Percentiles rank a stretch among this genome's conserved stretches.
Conservation (phyloP, 1,140 invertebrate genomes). For the Tetragnatha versicolor region DNA sequence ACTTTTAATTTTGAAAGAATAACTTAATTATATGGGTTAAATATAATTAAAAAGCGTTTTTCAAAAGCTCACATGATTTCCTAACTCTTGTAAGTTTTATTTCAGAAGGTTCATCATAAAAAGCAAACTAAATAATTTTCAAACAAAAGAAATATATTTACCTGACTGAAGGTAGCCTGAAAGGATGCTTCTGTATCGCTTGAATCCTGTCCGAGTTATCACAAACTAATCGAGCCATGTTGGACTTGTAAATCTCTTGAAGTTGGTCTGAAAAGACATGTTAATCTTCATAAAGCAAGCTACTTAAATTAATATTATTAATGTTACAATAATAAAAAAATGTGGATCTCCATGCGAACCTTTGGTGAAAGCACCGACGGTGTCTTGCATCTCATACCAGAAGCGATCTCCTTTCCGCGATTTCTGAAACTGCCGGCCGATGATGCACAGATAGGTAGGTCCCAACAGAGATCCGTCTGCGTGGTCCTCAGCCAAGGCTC, state of each 20-base stretch:
- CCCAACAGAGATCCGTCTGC: constrained; percentile 65
- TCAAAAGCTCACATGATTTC: too few species aligned
- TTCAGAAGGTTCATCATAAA: too few species aligned
- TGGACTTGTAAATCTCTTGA: constrained; percentile 26
- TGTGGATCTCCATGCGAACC: constrained; percentile 53
- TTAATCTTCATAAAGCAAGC: too few species aligned
- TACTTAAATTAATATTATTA: background rate
- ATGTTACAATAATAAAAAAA: background rate
- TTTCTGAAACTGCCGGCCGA: constrained; percentile 68
- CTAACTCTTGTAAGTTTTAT: too few species aligned
- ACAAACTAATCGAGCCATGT: constrained; percentile 36
- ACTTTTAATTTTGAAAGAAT: too few species aligned
- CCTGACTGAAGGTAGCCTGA: constrained; percentile 1
- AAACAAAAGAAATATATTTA: background rate
- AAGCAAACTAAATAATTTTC: too few species aligned
- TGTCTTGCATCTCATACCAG: constrained; percentile 78
- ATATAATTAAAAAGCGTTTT: too few species aligned
- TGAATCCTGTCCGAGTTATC: constrained; percentile 26
- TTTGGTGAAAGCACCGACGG: constrained; percentile 59
- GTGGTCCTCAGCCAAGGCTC: constrained; percentile 60
- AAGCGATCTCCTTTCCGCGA: constrained; percentile 72
- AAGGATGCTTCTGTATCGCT: constrained; percentile 5
- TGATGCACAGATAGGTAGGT: constrained; percentile 69
- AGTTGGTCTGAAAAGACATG: constrained; percentile 26
- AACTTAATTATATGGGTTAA: too few species aligned